Evolutionary conservation across 2,797 vertebrate species (phyloP).

Genomic region (Cynopterus sphinx): DNA sequence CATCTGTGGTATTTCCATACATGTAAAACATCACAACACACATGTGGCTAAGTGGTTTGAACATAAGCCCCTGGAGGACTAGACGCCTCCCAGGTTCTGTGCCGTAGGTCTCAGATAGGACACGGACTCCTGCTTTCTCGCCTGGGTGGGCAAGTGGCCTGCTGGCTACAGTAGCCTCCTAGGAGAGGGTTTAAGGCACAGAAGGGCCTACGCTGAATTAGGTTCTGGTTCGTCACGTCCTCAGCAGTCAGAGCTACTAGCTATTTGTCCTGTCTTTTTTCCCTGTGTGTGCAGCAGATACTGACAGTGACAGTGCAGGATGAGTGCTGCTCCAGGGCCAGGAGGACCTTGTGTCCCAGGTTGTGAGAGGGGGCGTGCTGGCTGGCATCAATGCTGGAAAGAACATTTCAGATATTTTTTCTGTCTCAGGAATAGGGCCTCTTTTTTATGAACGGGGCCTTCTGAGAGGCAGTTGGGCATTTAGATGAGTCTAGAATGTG

Average conservation of each 20-base stretch:
- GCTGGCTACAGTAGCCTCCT: not conserved
- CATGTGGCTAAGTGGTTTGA: no score
- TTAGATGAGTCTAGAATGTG: not conserved
- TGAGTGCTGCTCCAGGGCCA: no score
- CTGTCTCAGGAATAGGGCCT: no score
- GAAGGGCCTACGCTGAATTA: not conserved
- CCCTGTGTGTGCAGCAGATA: not conserved
- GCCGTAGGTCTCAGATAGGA: not conserved
- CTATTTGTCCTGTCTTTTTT: not conserved
- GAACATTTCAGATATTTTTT: fast-evolving
- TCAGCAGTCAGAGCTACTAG: no score
- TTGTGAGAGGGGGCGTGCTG: not conserved
- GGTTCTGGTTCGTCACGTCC: not conserved
- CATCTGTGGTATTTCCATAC: not conserved
- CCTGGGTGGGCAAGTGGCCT: no score
- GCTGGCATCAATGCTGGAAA: not conserved
- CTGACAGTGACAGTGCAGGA: not conserved
- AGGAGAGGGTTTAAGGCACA: not conserved
- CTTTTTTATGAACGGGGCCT: not conserved
- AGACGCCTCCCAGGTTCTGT: not conserved
- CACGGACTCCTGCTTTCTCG: fast-evolving
- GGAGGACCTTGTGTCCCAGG: not conserved
- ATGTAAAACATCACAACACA: not conserved
- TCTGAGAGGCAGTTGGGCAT: not conserved
- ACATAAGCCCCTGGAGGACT: no score